These are phyloP conservation scores for Rhagophthalmus giganteus DNA, from an alignment of 2,888 invertebrate species.

Conservation along the genomic window DNA sequence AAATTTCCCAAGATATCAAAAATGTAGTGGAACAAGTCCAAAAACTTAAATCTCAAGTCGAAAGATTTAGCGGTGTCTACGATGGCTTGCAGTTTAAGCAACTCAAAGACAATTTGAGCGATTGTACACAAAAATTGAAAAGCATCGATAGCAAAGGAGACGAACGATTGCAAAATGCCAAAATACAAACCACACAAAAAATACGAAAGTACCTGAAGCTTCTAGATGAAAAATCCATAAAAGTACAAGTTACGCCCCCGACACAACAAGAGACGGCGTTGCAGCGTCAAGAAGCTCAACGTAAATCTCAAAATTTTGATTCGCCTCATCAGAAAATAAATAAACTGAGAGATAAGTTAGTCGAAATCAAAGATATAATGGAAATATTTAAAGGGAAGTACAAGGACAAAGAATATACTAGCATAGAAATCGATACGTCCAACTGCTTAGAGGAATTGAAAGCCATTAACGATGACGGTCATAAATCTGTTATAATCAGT, in stretches of 20 bases:
- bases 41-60: conserved; percentile 33
- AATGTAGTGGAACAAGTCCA: conserved; percentile 31
- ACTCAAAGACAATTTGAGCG: conserved; percentile 27
- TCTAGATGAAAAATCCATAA: conserved; percentile 32
- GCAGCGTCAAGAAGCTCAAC: not conserved
- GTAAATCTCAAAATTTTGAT: not conserved
- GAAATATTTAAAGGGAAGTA: conserved; percentile 27
- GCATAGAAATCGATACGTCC: conserved; percentile 24
- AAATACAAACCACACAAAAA: conserved; percentile 30
- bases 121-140: conserved; percentile 21
- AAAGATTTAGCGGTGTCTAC: conserved; percentile 32
- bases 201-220: conserved; percentile 32
- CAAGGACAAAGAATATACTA: conserved; percentile 21
- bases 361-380: conserved; percentile 19
- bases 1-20: conserved; percentile 21
- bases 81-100: conserved; percentile 31
- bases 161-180: conserved; percentile 27
- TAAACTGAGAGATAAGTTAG: conserved; percentile 20
- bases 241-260: not conserved
- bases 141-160: conserved; percentile 20
- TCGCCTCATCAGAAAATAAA: conserved; percentile 27
- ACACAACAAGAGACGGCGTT: not conserved
- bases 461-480: conserved; percentile 14
- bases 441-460: conserved; percentile 14
- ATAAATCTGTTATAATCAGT: conserved; percentile 13